These are phyloP conservation scores for Coptodon bakossiorum DNA, from an alignment of 2,113 vertebrate species.

Conservation along the genomic window DNA sequence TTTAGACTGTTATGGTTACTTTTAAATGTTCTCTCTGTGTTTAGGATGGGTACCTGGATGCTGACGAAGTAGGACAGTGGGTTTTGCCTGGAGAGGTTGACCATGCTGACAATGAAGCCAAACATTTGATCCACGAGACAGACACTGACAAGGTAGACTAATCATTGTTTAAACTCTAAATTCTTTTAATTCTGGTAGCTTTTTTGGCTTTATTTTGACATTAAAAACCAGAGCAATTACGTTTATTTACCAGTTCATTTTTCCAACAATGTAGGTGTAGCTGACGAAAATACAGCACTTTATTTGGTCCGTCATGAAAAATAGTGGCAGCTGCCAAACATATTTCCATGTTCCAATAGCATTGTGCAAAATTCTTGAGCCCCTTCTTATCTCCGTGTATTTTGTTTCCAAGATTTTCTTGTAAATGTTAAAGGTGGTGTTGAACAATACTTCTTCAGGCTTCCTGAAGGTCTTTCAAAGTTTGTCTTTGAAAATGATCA, in stretches of 20 bases:
- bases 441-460: background rate
- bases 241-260: background rate
- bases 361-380: background rate
- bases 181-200: background rate
- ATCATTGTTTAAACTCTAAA: background rate
- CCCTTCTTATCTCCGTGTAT: background rate
- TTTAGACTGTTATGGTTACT: background rate
- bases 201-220: background rate
- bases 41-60: constrained; percentile 80
- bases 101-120: constrained; percentile 84
- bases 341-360: background rate
- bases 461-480: background rate
- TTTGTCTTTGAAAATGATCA: background rate
- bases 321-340: background rate
- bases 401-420: background rate
- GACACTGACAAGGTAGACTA: constrained; percentile 78
- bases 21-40: background rate
- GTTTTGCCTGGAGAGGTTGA: constrained; percentile 82
- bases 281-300: background rate
- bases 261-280: background rate
- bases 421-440: background rate
- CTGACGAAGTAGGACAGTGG: constrained; percentile 78
- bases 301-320: background rate
- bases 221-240: background rate
- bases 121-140: constrained; percentile 81